Evolutionary conservation across 2,888 invertebrate species (phyloP), one percentile per base, ranked within the genome.

Genomic region (Drosophila kanekoi): DNA sequence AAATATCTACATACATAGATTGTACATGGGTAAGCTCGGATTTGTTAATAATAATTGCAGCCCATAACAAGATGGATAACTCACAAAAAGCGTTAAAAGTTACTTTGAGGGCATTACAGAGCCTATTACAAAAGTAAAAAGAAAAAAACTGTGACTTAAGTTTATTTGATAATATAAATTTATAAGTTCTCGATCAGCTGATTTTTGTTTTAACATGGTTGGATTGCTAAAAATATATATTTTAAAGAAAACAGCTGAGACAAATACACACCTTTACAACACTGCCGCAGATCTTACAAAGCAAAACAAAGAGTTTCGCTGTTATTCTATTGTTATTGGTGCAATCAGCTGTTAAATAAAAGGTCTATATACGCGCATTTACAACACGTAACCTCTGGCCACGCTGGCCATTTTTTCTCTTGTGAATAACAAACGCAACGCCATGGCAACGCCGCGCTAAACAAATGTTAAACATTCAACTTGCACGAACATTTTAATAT

Each of bases 401-500:
- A 20, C 13, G 14, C 6, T 37, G 4, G n/a, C 5, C 16, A 16
- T 14, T 23, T 45, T 4, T 9, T n/a, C 18, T 5, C 6, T 43
- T 11, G 18, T 9, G 20, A 18, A n/a, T 18, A 18, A 3, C 10
- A 40, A 33, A 10, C n/a, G 41, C 18, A 48, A 63, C 67, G 57
- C 51, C 76, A 76, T 76, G 79, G 18, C 58, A 60, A 76, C 79
- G 20, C 20, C 9, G 35, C 33, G 40, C 43, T 56, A 79, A 69
- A 61, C 69, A 79, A 45, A 53, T 40, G 28, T 20, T 40, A 14
- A 57, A 35, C 28, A 35, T 37, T 65, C n/a, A 18, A 53, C 35
- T 47, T 23, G 32, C n/a, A 23, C 1, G 38, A 38, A 11, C 49
- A 23, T 23, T n/a, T 38, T 44, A 3, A 6, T 52, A 8, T 32